Base-by-base conservation (phyloP, 2,113 vertebrate genomes). In the Parus major region DNA sequence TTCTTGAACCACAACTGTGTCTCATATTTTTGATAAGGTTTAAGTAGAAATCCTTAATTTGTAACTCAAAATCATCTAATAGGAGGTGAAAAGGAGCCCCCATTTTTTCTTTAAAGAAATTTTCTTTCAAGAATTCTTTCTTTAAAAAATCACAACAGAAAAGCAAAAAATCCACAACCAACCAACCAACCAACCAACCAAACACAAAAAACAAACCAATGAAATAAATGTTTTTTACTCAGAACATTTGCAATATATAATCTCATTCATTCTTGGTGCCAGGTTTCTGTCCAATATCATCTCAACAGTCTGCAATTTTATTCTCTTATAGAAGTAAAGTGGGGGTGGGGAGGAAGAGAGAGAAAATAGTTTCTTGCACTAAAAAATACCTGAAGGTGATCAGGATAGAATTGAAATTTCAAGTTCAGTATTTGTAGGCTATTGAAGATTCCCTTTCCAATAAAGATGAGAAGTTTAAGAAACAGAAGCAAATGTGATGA, bases 341-440 rank as follows among this genome's bases (percentile, higher is more conserved):
- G 9, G 5, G 9, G 2, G 3, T 14, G 0, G 3, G 2, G 4
- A 11, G 7, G 7, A 81, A 64, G 28, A 44, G 25, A 49, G 27
- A 55, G 3, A 5, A 94, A 46, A 22, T 35, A 59, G 19, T 44
- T 72, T 82, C 57, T 79, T 68, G 10, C 24, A 39, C 8, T 10
- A 7, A 60, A 79, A 86, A 68, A 33, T 35, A 72, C 25, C 11
- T 64, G 49, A 72, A 65, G 7, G 5, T 70, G 29, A 47, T 78
- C 36, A 39, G 11, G 7, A 31, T 12, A 56, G 33, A 47, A 29
- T 2, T 61, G 16, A 19, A 64, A 28, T 73, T 73, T 25, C 19
- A 17, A n/a, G 11, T 42, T 60, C 35, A 72, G 1, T 36, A 72
- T 81, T 24, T 71, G 9, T 27, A 9, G 11, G 12, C 24, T 73